Percentiles rank a stretch among this genome's conserved stretches.
phyloP scores from a whole-genome alignment of 2,888 invertebrate species.

The Coleophora deauratella region DNA sequence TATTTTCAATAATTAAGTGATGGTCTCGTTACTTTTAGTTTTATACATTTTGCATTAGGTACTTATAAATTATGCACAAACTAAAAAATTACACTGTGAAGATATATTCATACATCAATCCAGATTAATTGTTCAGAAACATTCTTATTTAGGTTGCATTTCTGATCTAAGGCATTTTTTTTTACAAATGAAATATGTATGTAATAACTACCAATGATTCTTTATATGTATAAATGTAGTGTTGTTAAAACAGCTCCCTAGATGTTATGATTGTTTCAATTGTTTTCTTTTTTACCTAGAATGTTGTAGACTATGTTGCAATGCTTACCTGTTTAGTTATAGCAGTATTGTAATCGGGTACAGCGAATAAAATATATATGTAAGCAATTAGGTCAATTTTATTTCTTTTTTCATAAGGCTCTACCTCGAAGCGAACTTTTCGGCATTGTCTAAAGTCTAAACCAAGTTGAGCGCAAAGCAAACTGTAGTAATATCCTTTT shows the following conservation, averaged over 20 bases:
- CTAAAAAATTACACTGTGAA: too few species aligned
- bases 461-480: too few species aligned
- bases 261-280: not conserved
- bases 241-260: too few species aligned
- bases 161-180: not conserved
- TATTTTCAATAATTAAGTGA: not conserved
- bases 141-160: not conserved
- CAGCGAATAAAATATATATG: conserved; percentile 47
- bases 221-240: too few species aligned
- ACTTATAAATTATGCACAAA: too few species aligned
- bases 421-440: too few species aligned
- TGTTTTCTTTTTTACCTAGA: conserved; percentile 14
- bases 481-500: too few species aligned
- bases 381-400: conserved; percentile 27
- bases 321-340: conserved; percentile 32
- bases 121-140: not conserved
- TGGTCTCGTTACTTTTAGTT: too few species aligned
- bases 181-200: not conserved
- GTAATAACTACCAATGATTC: too few species aligned
- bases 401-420: not conserved
- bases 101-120: too few species aligned
- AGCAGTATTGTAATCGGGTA: conserved; percentile 31
- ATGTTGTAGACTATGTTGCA: conserved; percentile 29
- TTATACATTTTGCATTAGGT: too few species aligned
- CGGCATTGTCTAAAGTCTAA: too few species aligned